Conservation (phyloP, 2,888 invertebrate species). For the Cantharis flavilabris region DNA sequence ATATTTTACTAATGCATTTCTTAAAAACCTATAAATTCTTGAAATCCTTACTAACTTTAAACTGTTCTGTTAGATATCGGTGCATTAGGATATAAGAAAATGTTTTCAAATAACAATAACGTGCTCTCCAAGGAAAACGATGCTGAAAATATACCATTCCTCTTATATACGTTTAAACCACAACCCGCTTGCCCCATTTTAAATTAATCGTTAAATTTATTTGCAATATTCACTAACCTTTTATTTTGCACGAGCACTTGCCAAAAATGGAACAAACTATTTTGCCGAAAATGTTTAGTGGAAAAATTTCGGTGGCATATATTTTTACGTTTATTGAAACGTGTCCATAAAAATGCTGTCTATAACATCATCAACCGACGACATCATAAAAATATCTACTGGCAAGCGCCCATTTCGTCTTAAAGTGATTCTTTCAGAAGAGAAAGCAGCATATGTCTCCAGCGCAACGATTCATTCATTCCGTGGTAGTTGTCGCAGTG, state of each 20-base stretch:
- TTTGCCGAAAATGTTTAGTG: not conserved
- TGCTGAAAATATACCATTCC: not conserved
- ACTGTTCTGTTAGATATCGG: constrained; percentile 33
- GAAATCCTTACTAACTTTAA: constrained; percentile 37
- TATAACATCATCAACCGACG: constrained; percentile 29
- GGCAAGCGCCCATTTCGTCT: constrained; percentile 20
- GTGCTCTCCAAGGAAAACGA: constrained; percentile 23
- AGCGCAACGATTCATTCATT: constrained; percentile 33
- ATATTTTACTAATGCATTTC: constrained; percentile 49
- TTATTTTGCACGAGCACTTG: not conserved
- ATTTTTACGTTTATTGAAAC: constrained; percentile 41
- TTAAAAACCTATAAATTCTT: constrained; percentile 47
- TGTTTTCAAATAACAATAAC: constrained; percentile 44
- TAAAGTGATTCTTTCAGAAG: constrained; percentile 36
- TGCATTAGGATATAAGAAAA: constrained; percentile 40
- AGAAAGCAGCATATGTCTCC: constrained; percentile 38
- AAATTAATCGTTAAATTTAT: not conserved
- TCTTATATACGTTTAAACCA: not conserved
- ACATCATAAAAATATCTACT: constrained; percentile 38
- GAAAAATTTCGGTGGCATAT: constrained; percentile 28
- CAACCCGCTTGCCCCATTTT: not conserved
- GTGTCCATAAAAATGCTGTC: constrained; percentile 39
- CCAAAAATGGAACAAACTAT: not conserved
- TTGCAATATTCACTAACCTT: not conserved
- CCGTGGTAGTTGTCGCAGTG: constrained; percentile 34